Percentiles rank a stretch among this genome's conserved stretches.
Conservation (phyloP, 2,113 vertebrate genomes). For the Scatophagus argus region DNA sequence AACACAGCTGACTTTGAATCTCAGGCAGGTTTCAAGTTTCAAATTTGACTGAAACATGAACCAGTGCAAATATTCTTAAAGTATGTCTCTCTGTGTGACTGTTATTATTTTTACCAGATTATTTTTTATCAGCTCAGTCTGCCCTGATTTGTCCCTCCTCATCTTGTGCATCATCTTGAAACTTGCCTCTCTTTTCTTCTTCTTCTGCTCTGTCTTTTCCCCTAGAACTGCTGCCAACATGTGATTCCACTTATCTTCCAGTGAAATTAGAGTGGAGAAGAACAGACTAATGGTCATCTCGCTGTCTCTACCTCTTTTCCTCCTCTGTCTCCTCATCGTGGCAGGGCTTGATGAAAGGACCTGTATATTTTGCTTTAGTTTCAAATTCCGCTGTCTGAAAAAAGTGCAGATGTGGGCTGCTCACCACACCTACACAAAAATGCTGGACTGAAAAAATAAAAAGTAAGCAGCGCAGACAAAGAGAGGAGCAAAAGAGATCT, state of each 20-base stretch:
- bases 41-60: slow-evolving; percentile 20
- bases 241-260: slow-evolving; percentile 83
- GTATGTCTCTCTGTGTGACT: not conserved
- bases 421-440: slow-evolving; percentile 77
- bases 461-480: slow-evolving; percentile 31
- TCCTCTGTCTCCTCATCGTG: slow-evolving; percentile 60
- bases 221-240: slow-evolving; percentile 71
- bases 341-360: slow-evolving; percentile 77
- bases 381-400: slow-evolving; percentile 73
- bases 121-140: slow-evolving; percentile 31
- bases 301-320: slow-evolving; percentile 65
- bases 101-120: not conserved
- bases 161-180: slow-evolving; percentile 29
- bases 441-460: slow-evolving; percentile 40
- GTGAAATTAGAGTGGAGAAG: slow-evolving; percentile 76
- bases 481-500: slow-evolving; percentile 23
- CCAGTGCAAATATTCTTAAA: not conserved
- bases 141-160: slow-evolving; percentile 8
- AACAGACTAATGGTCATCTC: slow-evolving; percentile 78
- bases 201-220: slow-evolving; percentile 39
- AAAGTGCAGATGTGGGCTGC: slow-evolving; percentile 78
- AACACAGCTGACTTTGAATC: not conserved
- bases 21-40: not conserved
- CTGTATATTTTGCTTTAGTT: slow-evolving; percentile 81
- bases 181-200: slow-evolving; percentile 29